phyloP scores from a whole-genome alignment of 1,140 invertebrate species.

The Elysia chlorotica region DNA sequence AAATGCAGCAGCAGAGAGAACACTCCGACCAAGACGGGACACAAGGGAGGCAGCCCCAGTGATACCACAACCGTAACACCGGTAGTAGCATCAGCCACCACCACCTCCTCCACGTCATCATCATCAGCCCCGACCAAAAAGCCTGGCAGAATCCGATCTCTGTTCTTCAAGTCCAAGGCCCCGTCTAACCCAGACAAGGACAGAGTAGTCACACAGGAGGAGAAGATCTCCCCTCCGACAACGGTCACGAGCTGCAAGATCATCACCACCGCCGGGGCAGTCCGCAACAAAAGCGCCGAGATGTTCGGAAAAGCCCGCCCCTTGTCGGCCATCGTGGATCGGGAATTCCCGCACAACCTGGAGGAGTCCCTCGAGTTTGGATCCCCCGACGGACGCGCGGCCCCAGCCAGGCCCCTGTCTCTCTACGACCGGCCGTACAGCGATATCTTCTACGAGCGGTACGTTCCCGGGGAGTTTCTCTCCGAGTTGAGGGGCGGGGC shows the following conservation, averaged over 20 bases:
- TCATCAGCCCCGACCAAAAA: background rate
- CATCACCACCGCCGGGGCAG: constrained; percentile 18
- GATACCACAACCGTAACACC: background rate
- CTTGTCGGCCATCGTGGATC: constrained; percentile 8
- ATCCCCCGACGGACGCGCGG: background rate
- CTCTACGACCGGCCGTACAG: constrained; percentile 15
- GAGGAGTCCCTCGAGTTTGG: background rate
- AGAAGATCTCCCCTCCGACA: too few species aligned
- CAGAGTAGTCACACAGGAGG: constrained; percentile 12
- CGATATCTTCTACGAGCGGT: too few species aligned
- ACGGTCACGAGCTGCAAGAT: constrained; percentile 20
- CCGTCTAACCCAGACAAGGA: constrained; percentile 7
- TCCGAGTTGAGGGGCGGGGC: background rate
- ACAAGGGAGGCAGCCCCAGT: background rate
- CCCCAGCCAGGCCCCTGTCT: background rate
- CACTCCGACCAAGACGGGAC: background rate
- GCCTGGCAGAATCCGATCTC: background rate
- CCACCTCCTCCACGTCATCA: background rate
- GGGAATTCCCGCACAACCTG: too few species aligned
- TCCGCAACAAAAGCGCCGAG: constrained; percentile 21
- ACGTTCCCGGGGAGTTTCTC: background rate
- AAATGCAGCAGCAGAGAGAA: background rate
- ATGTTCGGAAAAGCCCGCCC: constrained; percentile 16
- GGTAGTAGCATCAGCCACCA: background rate
- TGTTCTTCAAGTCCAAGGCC: constrained; percentile 16